Conservation (phyloP, 2,888 invertebrate genomes). For the Eretmocerus hayati region DNA sequence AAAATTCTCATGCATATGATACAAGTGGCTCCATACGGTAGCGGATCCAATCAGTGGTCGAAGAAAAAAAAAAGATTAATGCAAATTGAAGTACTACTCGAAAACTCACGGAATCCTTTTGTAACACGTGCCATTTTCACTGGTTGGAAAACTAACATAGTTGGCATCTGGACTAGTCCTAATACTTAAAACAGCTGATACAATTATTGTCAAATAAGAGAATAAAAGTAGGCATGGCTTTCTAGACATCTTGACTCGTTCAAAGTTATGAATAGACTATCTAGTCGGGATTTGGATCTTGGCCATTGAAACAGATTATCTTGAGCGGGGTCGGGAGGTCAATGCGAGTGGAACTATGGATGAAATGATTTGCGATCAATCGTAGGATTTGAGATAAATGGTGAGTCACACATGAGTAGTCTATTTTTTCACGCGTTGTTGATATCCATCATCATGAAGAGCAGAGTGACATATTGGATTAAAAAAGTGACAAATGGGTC, state of each 20-base stretch:
- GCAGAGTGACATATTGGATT: too few species aligned
- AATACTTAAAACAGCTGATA: background rate
- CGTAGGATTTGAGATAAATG: too few species aligned
- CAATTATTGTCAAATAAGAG: background rate
- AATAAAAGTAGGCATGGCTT: conserved; percentile 2
- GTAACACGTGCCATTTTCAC: conserved; percentile 53
- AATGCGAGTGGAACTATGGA: background rate
- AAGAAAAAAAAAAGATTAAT: too few species aligned
- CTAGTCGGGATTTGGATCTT: conserved; percentile 4
- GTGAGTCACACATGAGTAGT: too few species aligned
- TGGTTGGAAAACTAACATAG: conserved; percentile 24
- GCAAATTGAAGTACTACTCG: too few species aligned
- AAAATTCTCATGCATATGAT: too few species aligned
- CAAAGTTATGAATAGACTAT: conserved; percentile 11
- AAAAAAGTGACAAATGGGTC: too few species aligned
- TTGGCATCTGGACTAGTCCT: background rate
- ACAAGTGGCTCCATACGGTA: too few species aligned
- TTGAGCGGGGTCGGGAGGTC: conserved; percentile 13
- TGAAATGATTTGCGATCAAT: too few species aligned
- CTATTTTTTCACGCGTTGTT: too few species aligned
- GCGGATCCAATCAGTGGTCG: too few species aligned
- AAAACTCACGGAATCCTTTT: conserved; percentile 60
- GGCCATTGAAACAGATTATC: conserved; percentile 11
- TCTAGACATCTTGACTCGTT: conserved; percentile 10
- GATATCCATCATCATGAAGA: too few species aligned